Conservation (phyloP, 1,140 invertebrate genomes). For the Dinoponera quadriceps region DNA sequence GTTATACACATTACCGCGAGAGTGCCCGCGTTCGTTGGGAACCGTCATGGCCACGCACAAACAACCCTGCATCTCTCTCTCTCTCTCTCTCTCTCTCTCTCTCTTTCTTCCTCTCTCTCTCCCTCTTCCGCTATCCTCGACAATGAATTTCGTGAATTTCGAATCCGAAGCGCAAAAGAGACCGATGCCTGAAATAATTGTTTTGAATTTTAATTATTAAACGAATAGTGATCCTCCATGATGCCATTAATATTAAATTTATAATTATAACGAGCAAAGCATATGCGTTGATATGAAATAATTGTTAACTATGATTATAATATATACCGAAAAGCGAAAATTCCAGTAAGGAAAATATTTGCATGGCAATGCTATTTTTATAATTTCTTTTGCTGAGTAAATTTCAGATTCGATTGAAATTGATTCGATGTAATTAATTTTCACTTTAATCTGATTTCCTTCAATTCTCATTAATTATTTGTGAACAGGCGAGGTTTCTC, state of each 20-base stretch:
- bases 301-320: background rate
- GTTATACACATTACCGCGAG: conserved; percentile 35
- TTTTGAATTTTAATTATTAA: background rate
- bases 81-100: background rate
- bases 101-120: background rate
- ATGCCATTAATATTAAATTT: background rate
- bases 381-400: background rate
- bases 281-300: background rate
- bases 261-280: background rate
- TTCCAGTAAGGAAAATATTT: background rate
- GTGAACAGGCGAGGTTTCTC: background rate
- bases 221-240: background rate
- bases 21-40: background rate
- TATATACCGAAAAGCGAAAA: background rate
- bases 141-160: background rate
- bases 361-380: background rate
- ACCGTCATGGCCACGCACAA: conserved; percentile 20
- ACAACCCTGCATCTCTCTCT: conserved; percentile 19
- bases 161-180: background rate
- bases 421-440: too few species aligned
- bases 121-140: background rate
- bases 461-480: conserved; percentile 1
- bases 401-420: too few species aligned
- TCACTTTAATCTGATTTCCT: background rate
- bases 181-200: background rate